phyloP scores from a whole-genome alignment of 2,113 vertebrate genomes.

The Canis aureus region DNA sequence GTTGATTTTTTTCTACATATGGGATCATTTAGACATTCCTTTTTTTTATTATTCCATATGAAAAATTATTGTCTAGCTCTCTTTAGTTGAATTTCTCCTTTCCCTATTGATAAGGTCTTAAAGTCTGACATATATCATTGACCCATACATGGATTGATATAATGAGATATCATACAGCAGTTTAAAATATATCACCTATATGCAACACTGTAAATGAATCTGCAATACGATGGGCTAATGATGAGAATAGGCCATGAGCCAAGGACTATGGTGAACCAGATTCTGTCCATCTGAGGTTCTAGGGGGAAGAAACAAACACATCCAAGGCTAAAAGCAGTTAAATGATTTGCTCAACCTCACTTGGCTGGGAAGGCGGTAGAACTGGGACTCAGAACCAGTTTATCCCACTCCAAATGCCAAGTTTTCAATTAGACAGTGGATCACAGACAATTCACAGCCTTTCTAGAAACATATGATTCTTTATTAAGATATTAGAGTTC shows the following conservation, averaged over 20 bases:
- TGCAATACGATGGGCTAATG: neutral
- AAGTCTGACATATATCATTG: constrained; percentile 20
- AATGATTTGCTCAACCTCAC: neutral
- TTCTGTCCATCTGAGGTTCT: constrained; percentile 24
- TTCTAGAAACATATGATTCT: neutral
- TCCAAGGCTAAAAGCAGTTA: neutral
- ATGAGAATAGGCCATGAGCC: neutral
- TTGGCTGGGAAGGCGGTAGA: neutral
- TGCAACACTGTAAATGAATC: neutral
- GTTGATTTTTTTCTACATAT: constrained; percentile 41
- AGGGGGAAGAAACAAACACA: neutral
- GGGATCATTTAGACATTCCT: constrained; percentile 1
- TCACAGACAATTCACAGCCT: neutral
- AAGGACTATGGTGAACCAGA: neutral
- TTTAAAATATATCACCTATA: neutral
- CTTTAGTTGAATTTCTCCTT: constrained; percentile 43
- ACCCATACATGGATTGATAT: neutral
- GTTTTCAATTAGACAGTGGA: neutral
- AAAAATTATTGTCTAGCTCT: constrained; percentile 58
- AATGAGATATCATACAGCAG: neutral
- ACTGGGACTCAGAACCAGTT: neutral
- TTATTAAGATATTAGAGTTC: neutral
- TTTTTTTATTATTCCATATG: constrained; percentile 56
- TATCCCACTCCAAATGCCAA: neutral
- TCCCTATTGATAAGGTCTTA: constrained; percentile 12